Evolutionary conservation across 2,797 vertebrate species (phyloP), one percentile per base, ranked within the genome.

Genomic region (Margarornis squamiger): DNA sequence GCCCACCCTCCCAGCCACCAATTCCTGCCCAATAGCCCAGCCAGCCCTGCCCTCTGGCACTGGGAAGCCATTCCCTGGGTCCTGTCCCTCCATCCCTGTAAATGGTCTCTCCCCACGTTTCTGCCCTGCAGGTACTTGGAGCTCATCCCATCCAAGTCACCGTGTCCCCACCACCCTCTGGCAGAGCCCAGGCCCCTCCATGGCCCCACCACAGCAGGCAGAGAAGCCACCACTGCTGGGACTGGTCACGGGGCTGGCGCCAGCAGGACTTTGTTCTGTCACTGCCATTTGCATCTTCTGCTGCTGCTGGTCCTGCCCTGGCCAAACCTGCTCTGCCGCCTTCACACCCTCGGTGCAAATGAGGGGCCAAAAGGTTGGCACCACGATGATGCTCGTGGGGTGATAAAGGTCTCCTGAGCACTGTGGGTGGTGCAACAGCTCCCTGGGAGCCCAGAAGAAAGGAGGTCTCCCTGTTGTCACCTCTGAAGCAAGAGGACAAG

Each of bases 311-410:
- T 79, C 16, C 68, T 75, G 30, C 68, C 49, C 61, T 41, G 21
- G 58, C 34, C 43, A 55, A 80, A 93, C 63, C 48, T 80, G 63
- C 57, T 65, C 52, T 71, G 38, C 82, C 75, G 41, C 62, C 52
- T 79, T 55, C 67, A 52, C 34, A 43, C 8, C 48, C 21, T 14
- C 14, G 27, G 36, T 68, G 41, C 17, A 73, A 61, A 72, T 6
- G 34, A 80, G 49, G 16, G 54, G 59, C 34, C 55, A 48, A 45
- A 83, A 45, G 3, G 10, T 63, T 67, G 36, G 32, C 48, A 75
- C 29, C 23, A 0, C 6, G 15, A 41, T 17, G 1, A 13, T 46
- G 14, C 8, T 48, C 15, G 27, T 32, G 10, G 4, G 22, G 24
- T 41, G 54, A 52, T 20, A 20, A 4, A 11, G 2, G 4, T 30